Evolutionary conservation across 2,797 vertebrate genomes (phyloP), one percentile per base, ranked within the genome.

Genomic region (Pangasius djambal): DNA sequence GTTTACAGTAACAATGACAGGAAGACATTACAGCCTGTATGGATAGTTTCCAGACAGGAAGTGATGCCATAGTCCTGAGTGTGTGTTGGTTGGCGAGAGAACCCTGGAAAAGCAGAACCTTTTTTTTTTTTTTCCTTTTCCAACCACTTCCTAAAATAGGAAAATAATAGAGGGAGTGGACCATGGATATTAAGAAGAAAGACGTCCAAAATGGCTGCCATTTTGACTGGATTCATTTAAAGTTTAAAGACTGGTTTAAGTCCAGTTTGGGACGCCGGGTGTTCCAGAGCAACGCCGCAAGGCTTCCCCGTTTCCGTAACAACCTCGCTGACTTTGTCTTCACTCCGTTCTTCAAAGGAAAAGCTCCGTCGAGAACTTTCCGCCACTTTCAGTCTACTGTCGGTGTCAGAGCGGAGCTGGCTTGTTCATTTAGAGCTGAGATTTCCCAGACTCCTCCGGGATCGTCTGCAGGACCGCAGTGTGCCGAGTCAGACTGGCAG

Each of bases 401-500:
- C 12, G 12, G 34, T n/a, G 88, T 85, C 83, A 2, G 72, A 40
- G 16, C 22, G 4, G 12, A 4, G 10, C n/a, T 10, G 28, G 31
- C 50, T 50, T 8, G n/a, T 40, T n/a, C 20, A 12, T 75, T 20
- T 34, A 70, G 65, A 59, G 63, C 65, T 86, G 88, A 86, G 84
- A 82, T 86, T 86, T 86, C 77, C 85, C 88, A 89, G 77, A 89
- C 84, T 86, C 74, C 83, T 59, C 15, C 40, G 63, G 55, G 83
- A 70, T 61, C 3, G 55, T 81, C 75, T 81, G 83, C 72, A 72
- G 61, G 6, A n/a, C 10, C 37, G 2, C 65, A 1, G 52, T 18
- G 37, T 28, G 34, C 57, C 48, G 65, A 65, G 37, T 61, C 37
- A 61, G 63, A 50, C 34, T 28, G 50, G 63, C 75, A 15, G 50